These are phyloP conservation scores for Ceratosolen fusciceps DNA, from an alignment of 1,140 invertebrate genomes.

Conservation along the genomic window DNA sequence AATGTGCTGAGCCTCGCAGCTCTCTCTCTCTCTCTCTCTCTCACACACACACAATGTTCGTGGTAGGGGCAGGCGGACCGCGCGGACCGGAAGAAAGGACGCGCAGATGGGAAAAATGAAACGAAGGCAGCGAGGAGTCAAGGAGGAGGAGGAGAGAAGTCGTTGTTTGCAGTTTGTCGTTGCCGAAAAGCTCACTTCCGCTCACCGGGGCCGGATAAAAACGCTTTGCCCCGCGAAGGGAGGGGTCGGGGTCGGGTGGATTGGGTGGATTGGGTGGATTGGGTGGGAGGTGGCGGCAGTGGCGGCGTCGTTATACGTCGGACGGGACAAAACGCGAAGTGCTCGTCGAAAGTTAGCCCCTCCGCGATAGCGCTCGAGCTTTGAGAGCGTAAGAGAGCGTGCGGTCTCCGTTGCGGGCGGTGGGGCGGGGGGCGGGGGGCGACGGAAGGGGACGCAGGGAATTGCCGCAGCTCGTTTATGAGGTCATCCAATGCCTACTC, in stretches of 20 bases:
- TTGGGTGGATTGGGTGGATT: too few species aligned
- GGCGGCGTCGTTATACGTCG: not conserved
- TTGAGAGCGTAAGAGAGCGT: not conserved
- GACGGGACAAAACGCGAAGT: slow-evolving; percentile 21
- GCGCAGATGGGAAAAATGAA: not conserved
- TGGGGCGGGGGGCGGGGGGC: not conserved
- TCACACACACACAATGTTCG: too few species aligned
- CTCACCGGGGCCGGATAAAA: slow-evolving; percentile 29
- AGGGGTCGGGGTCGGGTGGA: too few species aligned
- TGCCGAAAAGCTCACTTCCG: slow-evolving; percentile 41
- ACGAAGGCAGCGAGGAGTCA: not conserved
- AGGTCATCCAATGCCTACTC: slow-evolving; percentile 31
- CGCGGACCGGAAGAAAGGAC: not conserved
- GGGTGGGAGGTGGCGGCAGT: too few species aligned
- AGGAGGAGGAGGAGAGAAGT: not conserved
- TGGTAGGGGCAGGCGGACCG: too few species aligned
- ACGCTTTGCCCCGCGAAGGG: too few species aligned
- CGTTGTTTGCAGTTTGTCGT: slow-evolving; percentile 30
- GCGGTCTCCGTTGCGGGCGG: too few species aligned
- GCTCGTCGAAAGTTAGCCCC: slow-evolving; percentile 30
- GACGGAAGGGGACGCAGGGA: not conserved
- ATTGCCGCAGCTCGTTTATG: slow-evolving; percentile 31
- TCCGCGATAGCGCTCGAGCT: not conserved
- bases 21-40: not conserved
- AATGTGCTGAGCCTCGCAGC: slow-evolving; percentile 62